Percentiles rank a stretch among this genome's conserved stretches.
Conservation (phyloP, 2,797 vertebrate species). For the Melanogrammus aeglefinus region DNA sequence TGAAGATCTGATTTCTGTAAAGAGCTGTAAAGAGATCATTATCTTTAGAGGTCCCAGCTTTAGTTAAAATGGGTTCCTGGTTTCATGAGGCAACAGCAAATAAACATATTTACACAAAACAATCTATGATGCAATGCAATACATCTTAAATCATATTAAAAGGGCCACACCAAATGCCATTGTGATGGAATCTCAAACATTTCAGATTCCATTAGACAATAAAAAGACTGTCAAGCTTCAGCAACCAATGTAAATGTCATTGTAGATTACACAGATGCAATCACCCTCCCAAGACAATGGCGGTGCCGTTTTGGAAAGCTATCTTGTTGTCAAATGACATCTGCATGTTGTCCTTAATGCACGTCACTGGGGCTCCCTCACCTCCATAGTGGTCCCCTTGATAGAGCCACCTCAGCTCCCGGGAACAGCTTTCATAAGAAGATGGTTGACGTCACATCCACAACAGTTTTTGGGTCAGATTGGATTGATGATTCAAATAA, state of each 20-base stretch:
- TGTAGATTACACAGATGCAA: slow-evolving; percentile 66
- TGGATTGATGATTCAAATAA: background rate
- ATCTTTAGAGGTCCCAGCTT: background rate
- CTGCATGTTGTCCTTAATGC: slow-evolving; percentile 26
- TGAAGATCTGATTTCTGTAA: background rate
- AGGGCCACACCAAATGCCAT: slow-evolving; percentile 63
- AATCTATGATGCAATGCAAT: slow-evolving; percentile 35
- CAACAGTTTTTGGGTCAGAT: background rate
- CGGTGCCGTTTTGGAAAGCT: slow-evolving; percentile 33
- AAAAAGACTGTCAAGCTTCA: slow-evolving; percentile 60
- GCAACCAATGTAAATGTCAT: slow-evolving; percentile 68
- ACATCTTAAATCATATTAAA: slow-evolving; percentile 44
- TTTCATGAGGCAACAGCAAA: slow-evolving; percentile 1
- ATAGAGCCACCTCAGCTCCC: slow-evolving; percentile 25
- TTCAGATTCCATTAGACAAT: slow-evolving; percentile 45
- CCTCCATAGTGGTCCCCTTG: slow-evolving; percentile 11
- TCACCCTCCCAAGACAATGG: slow-evolving; percentile 42
- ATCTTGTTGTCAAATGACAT: slow-evolving; percentile 48
- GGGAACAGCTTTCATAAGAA: slow-evolving; percentile 29
- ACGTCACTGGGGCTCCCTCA: slow-evolving; percentile 31
- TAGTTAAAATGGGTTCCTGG: background rate
- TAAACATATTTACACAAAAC: slow-evolving; percentile 35
- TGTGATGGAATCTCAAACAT: slow-evolving; percentile 57
- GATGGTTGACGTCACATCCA: background rate
- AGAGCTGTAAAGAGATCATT: background rate